phyloP scores from a whole-genome alignment of 1,140 invertebrate genomes.

The Amyelois transitella region DNA sequence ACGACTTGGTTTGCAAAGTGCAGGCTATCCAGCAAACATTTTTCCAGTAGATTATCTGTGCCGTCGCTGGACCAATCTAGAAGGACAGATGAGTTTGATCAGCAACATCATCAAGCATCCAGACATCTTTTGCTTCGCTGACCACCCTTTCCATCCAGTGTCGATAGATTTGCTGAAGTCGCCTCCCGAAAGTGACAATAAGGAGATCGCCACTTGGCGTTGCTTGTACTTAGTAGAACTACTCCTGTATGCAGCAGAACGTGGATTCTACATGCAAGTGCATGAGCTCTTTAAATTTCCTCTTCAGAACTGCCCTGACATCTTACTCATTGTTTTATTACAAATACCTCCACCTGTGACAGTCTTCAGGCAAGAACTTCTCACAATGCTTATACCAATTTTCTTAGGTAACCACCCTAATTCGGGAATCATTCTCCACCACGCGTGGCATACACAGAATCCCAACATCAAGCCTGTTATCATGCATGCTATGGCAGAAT shows the following conservation, averaged over 20 bases:
- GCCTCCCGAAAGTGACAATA: constrained; percentile 92
- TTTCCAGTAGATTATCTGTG: constrained; percentile 95
- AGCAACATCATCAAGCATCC: constrained; percentile 90
- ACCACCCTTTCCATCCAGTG: constrained; percentile 90
- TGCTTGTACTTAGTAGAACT: constrained; percentile 93
- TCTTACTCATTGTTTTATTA: constrained; percentile 89
- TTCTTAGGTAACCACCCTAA: constrained; percentile 97
- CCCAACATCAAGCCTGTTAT: constrained; percentile 87
- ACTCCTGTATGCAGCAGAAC: constrained; percentile 89
- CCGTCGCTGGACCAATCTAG: constrained; percentile 92
- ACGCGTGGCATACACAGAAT: constrained; percentile 91
- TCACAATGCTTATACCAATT: constrained; percentile 89
- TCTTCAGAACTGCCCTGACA: constrained; percentile 93
- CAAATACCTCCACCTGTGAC: constrained; percentile 88
- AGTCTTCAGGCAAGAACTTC: constrained; percentile 86
- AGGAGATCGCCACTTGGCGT: constrained; percentile 93
- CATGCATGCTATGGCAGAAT: constrained; percentile 98
- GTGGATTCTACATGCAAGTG: constrained; percentile 86
- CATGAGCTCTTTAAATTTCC: constrained; percentile 95
- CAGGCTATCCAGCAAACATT: constrained; percentile 81
- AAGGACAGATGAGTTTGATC: constrained; percentile 93
- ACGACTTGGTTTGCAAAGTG: constrained; percentile 84
- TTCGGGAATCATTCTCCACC: constrained; percentile 92
- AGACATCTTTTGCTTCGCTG: constrained; percentile 95
- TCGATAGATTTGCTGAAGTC: constrained; percentile 93